Conservation (phyloP, 2,113 vertebrate genomes). For the Numida meleagris region DNA sequence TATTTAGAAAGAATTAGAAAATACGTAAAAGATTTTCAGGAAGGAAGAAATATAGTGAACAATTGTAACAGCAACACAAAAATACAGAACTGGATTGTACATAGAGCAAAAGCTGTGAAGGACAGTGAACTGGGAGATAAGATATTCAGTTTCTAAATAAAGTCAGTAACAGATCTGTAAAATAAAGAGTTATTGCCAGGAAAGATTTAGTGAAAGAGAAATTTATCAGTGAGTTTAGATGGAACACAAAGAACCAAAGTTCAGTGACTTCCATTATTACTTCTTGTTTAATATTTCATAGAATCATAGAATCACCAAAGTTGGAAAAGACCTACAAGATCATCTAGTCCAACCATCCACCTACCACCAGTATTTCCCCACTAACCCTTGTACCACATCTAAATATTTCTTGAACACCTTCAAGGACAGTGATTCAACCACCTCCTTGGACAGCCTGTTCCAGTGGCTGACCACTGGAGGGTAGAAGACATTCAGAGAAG, state of each 20-base stretch:
- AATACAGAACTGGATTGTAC: neutral
- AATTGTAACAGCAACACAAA: neutral
- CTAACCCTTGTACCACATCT: too few species aligned
- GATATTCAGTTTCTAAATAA: neutral
- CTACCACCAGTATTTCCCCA: too few species aligned
- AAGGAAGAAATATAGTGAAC: neutral
- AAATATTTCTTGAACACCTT: too few species aligned
- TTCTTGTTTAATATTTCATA: neutral
- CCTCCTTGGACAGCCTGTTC: too few species aligned
- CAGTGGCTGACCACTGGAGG: too few species aligned
- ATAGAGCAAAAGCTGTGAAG: neutral
- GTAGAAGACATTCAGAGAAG: too few species aligned
- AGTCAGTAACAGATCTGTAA: neutral
- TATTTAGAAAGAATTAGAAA: conserved; percentile 36
- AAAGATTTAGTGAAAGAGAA: neutral
- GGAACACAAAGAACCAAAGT: neutral
- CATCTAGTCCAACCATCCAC: too few species aligned
- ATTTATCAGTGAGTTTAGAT: neutral
- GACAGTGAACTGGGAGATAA: neutral
- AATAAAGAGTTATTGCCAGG: neutral
- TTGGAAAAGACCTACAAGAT: too few species aligned
- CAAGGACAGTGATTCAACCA: too few species aligned
- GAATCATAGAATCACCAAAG: too few species aligned
- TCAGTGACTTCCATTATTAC: neutral
- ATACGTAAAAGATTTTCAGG: neutral